These are phyloP conservation scores for Notodonta dromedarius DNA, from an alignment of 2,888 invertebrate species.

Conservation along the genomic window DNA sequence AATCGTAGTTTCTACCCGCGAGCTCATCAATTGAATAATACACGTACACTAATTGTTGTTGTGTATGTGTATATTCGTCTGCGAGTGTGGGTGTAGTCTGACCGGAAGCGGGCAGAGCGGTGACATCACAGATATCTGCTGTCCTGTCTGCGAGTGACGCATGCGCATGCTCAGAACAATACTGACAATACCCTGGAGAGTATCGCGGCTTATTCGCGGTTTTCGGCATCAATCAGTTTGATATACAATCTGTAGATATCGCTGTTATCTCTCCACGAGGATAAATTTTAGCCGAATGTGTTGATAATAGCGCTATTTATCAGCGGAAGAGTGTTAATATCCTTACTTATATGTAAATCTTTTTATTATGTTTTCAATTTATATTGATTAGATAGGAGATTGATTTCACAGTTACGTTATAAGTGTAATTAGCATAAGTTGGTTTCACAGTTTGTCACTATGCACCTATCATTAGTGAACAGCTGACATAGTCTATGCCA, in stretches of 20 bases:
- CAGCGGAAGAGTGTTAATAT: conserved; percentile 1
- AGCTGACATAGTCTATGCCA: no score
- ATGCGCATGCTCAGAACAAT: conserved; percentile 12
- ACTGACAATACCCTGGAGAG: neutral
- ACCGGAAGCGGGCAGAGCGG: conserved; percentile 46
- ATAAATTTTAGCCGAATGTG: neutral
- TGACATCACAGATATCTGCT: conserved; percentile 57
- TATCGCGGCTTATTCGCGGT: neutral
- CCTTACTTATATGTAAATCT: conserved; percentile 3
- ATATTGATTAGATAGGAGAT: conserved; percentile 2
- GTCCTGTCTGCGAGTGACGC: conserved; percentile 45
- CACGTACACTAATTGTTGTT: conserved; percentile 12
- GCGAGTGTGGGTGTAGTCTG: conserved; percentile 39
- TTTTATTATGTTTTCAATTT: conserved; percentile 1
- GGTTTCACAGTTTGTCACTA: no score
- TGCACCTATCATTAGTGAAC: no score
- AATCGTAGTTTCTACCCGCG: neutral
- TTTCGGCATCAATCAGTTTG: neutral
- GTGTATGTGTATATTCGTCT: conserved; percentile 22
- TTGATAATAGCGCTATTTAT: neutral
- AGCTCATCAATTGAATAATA: conserved; percentile 11
- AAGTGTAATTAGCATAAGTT: neutral
- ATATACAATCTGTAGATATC: neutral
- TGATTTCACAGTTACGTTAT: neutral
- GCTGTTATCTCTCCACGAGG: neutral